phyloP scores from a whole-genome alignment of 2,888 invertebrate species.

The Lasioglossum vierecki region DNA sequence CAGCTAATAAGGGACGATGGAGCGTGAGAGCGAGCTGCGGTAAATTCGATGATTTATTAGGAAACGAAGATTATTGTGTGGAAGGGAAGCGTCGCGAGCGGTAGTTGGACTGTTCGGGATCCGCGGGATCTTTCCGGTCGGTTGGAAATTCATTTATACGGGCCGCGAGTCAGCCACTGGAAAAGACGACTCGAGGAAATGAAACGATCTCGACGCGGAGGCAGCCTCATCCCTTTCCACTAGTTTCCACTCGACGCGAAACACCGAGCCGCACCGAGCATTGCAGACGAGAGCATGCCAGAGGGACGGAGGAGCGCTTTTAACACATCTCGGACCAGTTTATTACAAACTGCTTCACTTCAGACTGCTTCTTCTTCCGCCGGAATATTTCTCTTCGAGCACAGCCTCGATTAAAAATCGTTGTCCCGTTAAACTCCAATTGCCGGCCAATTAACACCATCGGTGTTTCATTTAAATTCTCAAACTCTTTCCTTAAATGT shows the following conservation, averaged over 20 bases:
- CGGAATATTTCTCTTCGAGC: neutral
- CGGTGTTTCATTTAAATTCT: too few relatives aligned
- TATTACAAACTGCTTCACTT: neutral
- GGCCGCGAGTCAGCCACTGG: slow-evolving; percentile 12
- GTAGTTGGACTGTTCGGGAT: neutral
- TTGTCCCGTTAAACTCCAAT: neutral
- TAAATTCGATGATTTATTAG: slow-evolving; percentile 7
- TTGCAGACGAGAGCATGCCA: slow-evolving; percentile 1
- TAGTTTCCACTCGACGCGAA: slow-evolving; percentile 1
- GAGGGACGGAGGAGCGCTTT: slow-evolving; percentile 6
- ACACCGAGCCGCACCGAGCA: slow-evolving; percentile 4
- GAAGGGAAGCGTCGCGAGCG: slow-evolving; percentile 15
- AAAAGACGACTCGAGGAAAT: slow-evolving; percentile 33
- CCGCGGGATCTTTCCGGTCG: slow-evolving; percentile 33
- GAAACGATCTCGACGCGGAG: slow-evolving; percentile 29
- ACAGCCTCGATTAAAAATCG: neutral
- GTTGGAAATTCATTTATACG: slow-evolving; percentile 47
- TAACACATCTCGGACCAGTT: neutral
- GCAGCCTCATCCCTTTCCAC: neutral
- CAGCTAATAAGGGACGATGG: neutral
- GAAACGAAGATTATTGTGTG: slow-evolving; percentile 19
- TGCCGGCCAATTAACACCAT: neutral
- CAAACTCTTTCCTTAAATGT: too few relatives aligned
- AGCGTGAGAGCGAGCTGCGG: neutral
- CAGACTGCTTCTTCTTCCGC: neutral